A percentile compares a stretch with the other conserved stretches of the same genome.
Evolutionary conservation across 2,113 vertebrate species (phyloP).

Genomic region (Periophthalmus modestus): DNA sequence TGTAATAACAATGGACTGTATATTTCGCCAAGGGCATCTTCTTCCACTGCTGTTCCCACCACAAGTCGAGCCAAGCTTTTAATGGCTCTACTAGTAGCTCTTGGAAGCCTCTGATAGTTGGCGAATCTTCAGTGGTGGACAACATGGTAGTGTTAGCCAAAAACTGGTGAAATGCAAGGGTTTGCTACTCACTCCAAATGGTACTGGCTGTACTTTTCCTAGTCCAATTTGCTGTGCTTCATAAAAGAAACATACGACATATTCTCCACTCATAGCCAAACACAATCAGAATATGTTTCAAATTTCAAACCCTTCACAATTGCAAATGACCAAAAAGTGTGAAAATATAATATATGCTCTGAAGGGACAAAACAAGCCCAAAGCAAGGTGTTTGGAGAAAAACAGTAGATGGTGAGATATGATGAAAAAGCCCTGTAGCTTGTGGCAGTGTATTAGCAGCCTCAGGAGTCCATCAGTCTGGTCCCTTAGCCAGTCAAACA

Average conservation of each 20-base stretch:
- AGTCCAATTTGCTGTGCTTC: conserved; percentile 23
- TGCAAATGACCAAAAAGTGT: not conserved
- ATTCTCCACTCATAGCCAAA: conserved; percentile 18
- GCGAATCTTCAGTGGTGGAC: conserved; percentile 32
- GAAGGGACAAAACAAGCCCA: conserved; percentile 48
- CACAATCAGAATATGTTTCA: conserved; percentile 30
- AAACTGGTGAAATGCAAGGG: conserved; percentile 8
- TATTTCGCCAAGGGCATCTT: conserved; percentile 58
- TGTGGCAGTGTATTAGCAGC: conserved; percentile 60
- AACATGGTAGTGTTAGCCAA: not conserved
- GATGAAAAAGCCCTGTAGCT: conserved; percentile 33
- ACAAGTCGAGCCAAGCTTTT: conserved; percentile 34
- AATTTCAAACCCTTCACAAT: conserved; percentile 8
- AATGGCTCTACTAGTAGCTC: conserved; percentile 48
- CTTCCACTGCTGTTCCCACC: conserved; percentile 47
- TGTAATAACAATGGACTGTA: conserved; percentile 54
- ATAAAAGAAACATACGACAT: conserved; percentile 20
- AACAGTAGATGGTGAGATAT: conserved; percentile 28
- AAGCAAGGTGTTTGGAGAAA: conserved; percentile 39
- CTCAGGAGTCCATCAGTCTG: conserved; percentile 56
- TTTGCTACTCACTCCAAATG: conserved; percentile 21
- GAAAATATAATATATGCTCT: not conserved
- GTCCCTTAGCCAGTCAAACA: conserved; percentile 42
- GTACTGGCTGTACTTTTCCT: conserved; percentile 11
- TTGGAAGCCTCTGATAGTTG: conserved; percentile 20